phyloP scores from a whole-genome alignment of 2,113 vertebrate species.

The Dromiciops gliroides region DNA sequence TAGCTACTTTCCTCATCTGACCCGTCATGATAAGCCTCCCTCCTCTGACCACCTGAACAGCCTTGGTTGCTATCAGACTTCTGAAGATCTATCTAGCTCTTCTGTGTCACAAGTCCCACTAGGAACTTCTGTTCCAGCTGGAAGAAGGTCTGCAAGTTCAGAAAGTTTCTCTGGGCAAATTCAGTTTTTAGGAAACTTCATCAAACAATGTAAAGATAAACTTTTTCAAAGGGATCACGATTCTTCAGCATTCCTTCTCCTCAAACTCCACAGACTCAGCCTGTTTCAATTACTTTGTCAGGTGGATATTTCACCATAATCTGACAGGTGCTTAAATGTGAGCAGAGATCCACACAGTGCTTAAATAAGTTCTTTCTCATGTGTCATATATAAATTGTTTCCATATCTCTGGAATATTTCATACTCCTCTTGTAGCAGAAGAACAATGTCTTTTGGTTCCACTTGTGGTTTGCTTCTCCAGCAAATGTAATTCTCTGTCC shows the following conservation, averaged over 20 bases:
- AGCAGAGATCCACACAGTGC: constrained; percentile 98
- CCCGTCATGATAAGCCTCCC: constrained; percentile 97
- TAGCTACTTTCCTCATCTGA: constrained; percentile 95
- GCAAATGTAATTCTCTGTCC: constrained; percentile 95
- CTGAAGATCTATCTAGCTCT: constrained; percentile 96
- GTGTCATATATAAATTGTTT: constrained; percentile 95
- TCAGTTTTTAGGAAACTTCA: constrained; percentile 98
- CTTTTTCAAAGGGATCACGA: constrained; percentile 98
- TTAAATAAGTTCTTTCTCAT: constrained; percentile 97
- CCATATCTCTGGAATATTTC: constrained; percentile 91
- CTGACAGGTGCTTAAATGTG: constrained; percentile 95
- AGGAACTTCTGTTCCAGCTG: constrained; percentile 92
- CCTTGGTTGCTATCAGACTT: constrained; percentile 94
- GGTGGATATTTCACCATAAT: constrained; percentile 97
- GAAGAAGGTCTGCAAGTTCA: constrained; percentile 97
- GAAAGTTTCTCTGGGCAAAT: constrained; percentile 96
- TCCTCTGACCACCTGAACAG: constrained; percentile 90
- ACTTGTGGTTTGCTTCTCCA: constrained; percentile 94
- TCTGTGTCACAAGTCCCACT: constrained; percentile 93
- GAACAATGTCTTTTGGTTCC: constrained; percentile 93
- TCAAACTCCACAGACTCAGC: constrained; percentile 93
- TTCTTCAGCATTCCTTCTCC: constrained; percentile 99
- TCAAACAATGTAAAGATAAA: constrained; percentile 98
- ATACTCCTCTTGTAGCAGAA: constrained; percentile 92
- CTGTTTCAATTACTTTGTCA: constrained; percentile 98